A percentile compares a stretch with the other conserved stretches of the same genome.
Evolutionary conservation across 2,113 vertebrate genomes (phyloP).

Genomic region (Asarcornis scutulata): DNA sequence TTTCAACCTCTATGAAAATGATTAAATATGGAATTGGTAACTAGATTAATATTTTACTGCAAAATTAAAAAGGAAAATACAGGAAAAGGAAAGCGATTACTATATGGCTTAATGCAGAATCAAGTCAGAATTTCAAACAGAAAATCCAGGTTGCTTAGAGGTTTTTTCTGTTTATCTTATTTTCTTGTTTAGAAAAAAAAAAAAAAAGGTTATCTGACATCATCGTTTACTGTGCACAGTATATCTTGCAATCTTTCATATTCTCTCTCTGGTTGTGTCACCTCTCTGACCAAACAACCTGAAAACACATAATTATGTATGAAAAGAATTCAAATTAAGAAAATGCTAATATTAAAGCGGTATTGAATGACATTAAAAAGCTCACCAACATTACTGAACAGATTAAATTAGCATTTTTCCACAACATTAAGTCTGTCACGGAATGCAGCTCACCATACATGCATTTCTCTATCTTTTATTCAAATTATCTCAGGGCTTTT

Average conservation of each 20-base stretch:
- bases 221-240: background rate
- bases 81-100: background rate
- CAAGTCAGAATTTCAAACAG: conserved; percentile 3
- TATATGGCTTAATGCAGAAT: background rate
- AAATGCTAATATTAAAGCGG: conserved; percentile 1
- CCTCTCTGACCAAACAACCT: background rate
- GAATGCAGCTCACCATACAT: background rate
- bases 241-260: background rate
- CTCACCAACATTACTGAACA: background rate
- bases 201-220: background rate
- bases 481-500: background rate
- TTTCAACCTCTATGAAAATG: background rate
- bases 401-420: conserved; percentile 47
- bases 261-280: background rate
- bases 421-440: background rate
- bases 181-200: background rate
- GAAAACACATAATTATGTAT: background rate
- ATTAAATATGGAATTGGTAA: background rate
- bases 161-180: background rate
- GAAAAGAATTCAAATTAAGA: background rate
- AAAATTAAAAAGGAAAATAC: background rate
- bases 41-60: background rate
- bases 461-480: conserved; percentile 19
- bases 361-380: conserved; percentile 25
- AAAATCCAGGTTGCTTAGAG: conserved; percentile 13